Conservation (phyloP, 2,113 vertebrate species). For the Colius striatus region DNA sequence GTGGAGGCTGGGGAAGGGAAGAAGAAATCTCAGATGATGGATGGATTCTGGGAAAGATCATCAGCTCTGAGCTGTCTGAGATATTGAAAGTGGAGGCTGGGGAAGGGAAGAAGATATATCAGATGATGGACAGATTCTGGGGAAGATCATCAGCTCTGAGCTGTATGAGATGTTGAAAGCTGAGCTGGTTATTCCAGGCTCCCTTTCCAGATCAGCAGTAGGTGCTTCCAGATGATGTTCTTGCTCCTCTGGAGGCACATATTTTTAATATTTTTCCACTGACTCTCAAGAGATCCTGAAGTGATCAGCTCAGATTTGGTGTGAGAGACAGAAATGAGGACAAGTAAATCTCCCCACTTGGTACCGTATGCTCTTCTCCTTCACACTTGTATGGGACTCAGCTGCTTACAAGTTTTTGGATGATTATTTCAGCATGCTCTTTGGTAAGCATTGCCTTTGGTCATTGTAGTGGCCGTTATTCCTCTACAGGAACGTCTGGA, state of each 20-base stretch:
- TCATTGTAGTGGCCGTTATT: not conserved
- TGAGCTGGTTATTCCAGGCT: not conserved
- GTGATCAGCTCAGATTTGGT: not conserved
- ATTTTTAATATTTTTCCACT: not conserved
- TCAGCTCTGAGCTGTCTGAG: not conserved
- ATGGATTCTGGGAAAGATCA: not conserved
- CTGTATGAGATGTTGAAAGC: not conserved
- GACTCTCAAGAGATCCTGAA: not conserved
- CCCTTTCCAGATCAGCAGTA: not conserved
- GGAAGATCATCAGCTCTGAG: not conserved
- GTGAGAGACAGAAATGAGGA: not conserved
- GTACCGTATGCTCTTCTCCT: not conserved
- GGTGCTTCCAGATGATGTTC: not conserved
- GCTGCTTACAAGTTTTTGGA: not conserved
- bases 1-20: not conserved
- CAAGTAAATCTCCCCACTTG: fast-evolving
- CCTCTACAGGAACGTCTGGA: not conserved
- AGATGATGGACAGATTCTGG: not conserved
- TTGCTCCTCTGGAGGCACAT: not conserved
- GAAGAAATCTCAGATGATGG: not conserved
- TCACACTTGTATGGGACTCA: not conserved
- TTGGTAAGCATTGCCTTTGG: not conserved
- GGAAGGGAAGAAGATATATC: not conserved
- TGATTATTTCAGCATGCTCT: not conserved
- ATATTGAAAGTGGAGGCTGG: not conserved